Evolutionary conservation across 2,888 invertebrate genomes (phyloP), one percentile per base, ranked within the genome.

Genomic region (Isoperla grammatica): DNA sequence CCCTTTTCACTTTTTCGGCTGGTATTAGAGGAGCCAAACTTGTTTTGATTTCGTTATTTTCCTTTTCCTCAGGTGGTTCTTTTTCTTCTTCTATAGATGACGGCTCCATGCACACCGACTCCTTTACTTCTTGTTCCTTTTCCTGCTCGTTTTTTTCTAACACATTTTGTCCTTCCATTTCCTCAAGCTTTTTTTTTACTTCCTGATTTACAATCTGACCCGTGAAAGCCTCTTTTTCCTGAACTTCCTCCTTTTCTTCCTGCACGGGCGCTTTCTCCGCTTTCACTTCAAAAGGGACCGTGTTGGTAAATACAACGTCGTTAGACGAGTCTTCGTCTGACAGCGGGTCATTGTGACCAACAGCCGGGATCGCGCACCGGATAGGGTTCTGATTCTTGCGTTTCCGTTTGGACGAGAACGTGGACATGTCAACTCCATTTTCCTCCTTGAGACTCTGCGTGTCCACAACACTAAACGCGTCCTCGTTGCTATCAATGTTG

Each of bases 301-400:
- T 74, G 20, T 15, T 37, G 2, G 53, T 75, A 55, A 75, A 73
- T 4, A 74, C 73, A 2, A 76, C 76, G 69, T 83, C 82, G 68
- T 79, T 81, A 6, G 82, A 82, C 8, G 82, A 82, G 65, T 82
- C 82, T 12, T 81, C 81, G 67, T 84, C 83, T 46, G 80, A 78
- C 57, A 81, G 79, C 46, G 81, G 80, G 54, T 78, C 76, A 23
- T 70, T 71, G 63, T 70, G 69, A 15, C 66, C 66, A 61, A 77
- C 75, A 40, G 76, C 72, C 22, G 81, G 77, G 50, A 82, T 75
- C n/a, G 89, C 84, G 70, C 90, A 86, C 64, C 89, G 82, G 1
- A 88, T 90, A 0, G 94, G 94, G 72, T 94, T 93, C 68, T 90
- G 85, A 68, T 87, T 92, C 76, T 95, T 95, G 23, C 94, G 80